phyloP scores from a whole-genome alignment of 1,140 invertebrate species.

The Drusus annulatus region DNA sequence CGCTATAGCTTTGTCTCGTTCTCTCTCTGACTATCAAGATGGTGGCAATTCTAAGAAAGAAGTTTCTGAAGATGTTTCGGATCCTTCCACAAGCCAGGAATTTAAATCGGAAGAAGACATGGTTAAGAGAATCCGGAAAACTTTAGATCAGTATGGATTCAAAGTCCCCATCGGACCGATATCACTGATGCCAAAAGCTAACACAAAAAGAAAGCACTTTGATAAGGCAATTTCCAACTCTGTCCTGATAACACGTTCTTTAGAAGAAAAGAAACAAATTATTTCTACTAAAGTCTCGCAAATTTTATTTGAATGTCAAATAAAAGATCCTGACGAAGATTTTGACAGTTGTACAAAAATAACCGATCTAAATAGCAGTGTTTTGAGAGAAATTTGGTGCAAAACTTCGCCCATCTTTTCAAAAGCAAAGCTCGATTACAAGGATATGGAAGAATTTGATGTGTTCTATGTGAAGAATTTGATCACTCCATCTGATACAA shows the following conservation, averaged over 20 bases:
- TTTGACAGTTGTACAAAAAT: not conserved
- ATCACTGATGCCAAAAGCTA: not conserved
- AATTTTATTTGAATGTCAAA: slow-evolving; percentile 61
- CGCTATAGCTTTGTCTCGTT: slow-evolving; percentile 73
- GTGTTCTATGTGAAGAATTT: slow-evolving; percentile 69
- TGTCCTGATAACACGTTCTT: slow-evolving; percentile 61
- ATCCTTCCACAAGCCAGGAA: slow-evolving; percentile 44
- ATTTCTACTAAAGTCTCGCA: slow-evolving; percentile 64
- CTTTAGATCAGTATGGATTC: slow-evolving; percentile 62
- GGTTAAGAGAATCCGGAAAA: slow-evolving; percentile 55
- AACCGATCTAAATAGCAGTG: not conserved
- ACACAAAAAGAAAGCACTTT: slow-evolving; percentile 59
- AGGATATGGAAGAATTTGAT: slow-evolving; percentile 61
- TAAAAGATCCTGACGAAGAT: not conserved
- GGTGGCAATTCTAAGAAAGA: slow-evolving; percentile 56
- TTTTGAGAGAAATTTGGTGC: slow-evolving; percentile 28
- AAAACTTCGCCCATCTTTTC: slow-evolving; percentile 8
- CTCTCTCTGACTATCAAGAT: slow-evolving; percentile 62
- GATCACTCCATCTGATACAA: slow-evolving; percentile 60
- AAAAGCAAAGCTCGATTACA: slow-evolving; percentile 56
- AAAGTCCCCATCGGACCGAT: slow-evolving; percentile 52
- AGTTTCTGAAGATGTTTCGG: slow-evolving; percentile 37
- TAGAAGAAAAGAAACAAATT: slow-evolving; percentile 63
- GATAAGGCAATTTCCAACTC: slow-evolving; percentile 61
- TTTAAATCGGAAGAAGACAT: slow-evolving; percentile 47